phyloP scores from a whole-genome alignment of 1,140 invertebrate species.

The Mizuhopecten yessoensis region DNA sequence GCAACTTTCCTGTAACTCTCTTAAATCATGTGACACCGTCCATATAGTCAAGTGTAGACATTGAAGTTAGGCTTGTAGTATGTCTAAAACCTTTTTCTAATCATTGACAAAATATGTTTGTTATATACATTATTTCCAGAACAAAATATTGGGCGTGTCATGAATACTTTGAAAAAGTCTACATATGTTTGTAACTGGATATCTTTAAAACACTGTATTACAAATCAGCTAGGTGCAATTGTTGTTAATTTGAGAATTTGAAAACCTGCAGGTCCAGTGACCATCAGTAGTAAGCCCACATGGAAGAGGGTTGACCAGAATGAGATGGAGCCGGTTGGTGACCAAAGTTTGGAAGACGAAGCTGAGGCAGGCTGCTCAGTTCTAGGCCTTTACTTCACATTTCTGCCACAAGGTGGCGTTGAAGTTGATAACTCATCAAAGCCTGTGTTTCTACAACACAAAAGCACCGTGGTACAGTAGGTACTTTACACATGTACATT shows the following conservation, averaged over 20 bases:
- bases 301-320: conserved; percentile 65
- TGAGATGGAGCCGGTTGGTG: conserved; percentile 46
- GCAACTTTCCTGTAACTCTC: too few relatives aligned
- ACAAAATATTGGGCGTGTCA: too few relatives aligned
- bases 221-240: too few relatives aligned
- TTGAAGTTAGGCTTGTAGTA: too few relatives aligned
- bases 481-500: background rate
- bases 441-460: conserved; percentile 65
- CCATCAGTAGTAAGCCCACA: conserved; percentile 73
- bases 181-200: too few relatives aligned
- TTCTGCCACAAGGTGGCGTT: conserved; percentile 45
- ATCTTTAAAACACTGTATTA: too few relatives aligned
- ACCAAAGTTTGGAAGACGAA: conserved; percentile 47
- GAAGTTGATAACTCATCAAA: conserved; percentile 48
- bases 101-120: too few relatives aligned
- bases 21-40: too few relatives aligned
- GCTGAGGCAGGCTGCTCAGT: conserved; percentile 70
- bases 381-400: conserved; percentile 71
- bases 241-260: conserved; percentile 19
- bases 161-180: too few relatives aligned
- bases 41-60: too few relatives aligned
- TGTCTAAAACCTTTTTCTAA: too few relatives aligned
- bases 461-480: conserved; percentile 67
- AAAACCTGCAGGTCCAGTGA: conserved; percentile 68
- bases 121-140: too few relatives aligned